Evolutionary conservation across 2,888 invertebrate genomes (phyloP).

Genomic region (Peribatodes rhomboidaria): DNA sequence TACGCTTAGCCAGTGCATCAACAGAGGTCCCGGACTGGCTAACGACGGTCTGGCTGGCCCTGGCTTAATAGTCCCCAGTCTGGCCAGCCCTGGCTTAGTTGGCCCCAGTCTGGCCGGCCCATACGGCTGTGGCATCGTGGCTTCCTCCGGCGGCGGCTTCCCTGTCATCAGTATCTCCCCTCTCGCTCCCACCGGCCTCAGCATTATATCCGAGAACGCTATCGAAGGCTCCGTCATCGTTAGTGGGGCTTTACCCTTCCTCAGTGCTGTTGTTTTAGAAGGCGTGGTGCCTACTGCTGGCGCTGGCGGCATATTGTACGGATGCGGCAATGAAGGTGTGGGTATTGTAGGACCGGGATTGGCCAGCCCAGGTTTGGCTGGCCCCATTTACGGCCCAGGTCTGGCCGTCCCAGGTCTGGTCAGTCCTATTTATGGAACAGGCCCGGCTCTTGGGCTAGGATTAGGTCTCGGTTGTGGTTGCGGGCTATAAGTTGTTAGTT

Average conservation of each 20-base stretch:
- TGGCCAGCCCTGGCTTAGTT: not conserved
- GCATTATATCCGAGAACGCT: conserved; percentile 39
- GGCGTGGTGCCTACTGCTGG: conserved; percentile 39
- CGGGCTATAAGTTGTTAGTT: not conserved
- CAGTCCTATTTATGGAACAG: not conserved
- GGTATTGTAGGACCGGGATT: not conserved
- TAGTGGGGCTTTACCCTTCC: conserved; percentile 39
- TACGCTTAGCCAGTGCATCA: not conserved
- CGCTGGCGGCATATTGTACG: conserved; percentile 34
- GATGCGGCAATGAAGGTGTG: conserved; percentile 23
- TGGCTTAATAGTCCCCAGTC: not conserved
- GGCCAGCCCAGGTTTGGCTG: not conserved
- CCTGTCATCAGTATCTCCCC: conserved; percentile 33
- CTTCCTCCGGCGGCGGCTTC: conserved; percentile 30
- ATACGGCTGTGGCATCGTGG: conserved; percentile 18
- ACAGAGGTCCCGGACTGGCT: not conserved
- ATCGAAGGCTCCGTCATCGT: conserved; percentile 38
- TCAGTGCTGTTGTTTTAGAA: conserved; percentile 37
- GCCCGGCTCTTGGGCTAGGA: not conserved
- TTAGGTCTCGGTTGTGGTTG: not conserved
- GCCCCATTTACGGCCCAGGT: not conserved
- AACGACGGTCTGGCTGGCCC: not conserved
- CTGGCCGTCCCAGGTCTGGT: no score
- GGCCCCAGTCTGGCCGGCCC: conserved; percentile 2
- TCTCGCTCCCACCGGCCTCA: conserved; percentile 31